Evolutionary conservation across 35 echinoderm and acorn worm genomes (phyloP).

Genomic region (Lytechinus pictus): DNA sequence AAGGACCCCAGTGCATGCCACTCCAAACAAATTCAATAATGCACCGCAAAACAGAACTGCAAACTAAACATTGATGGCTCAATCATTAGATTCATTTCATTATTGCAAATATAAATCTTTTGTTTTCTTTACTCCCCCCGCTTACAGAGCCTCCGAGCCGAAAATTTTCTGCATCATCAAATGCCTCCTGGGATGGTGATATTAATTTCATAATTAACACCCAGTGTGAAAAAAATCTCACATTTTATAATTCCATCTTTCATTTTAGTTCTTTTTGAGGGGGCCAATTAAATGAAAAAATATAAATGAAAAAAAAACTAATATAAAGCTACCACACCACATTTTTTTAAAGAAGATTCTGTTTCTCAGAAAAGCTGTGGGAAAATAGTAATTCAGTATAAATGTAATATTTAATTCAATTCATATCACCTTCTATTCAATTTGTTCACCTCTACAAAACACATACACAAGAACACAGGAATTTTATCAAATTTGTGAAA

Average conservation of each 20-base stretch:
- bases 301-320: too few relatives aligned
- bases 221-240: neutral
- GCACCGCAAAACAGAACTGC: neutral
- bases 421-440: too few relatives aligned
- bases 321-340: too few relatives aligned
- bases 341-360: too few relatives aligned
- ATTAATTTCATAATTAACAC: neutral
- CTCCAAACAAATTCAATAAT: neutral
- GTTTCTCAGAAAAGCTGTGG: too few relatives aligned
- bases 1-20: neutral
- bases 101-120: neutral
- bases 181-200: neutral
- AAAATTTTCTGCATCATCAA: neutral
- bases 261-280: neutral
- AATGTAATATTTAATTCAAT: too few relatives aligned
- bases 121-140: constrained; percentile 1
- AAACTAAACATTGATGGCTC: neutral
- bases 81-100: neutral
- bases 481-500: too few relatives aligned
- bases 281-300: neutral
- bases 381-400: too few relatives aligned
- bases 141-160: neutral
- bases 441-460: too few relatives aligned
- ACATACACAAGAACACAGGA: too few relatives aligned
- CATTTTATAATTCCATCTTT: neutral